Base-by-base conservation (phyloP, 35 echinoderm and acorn worm species). In the Lytechinus variegatus region DNA sequence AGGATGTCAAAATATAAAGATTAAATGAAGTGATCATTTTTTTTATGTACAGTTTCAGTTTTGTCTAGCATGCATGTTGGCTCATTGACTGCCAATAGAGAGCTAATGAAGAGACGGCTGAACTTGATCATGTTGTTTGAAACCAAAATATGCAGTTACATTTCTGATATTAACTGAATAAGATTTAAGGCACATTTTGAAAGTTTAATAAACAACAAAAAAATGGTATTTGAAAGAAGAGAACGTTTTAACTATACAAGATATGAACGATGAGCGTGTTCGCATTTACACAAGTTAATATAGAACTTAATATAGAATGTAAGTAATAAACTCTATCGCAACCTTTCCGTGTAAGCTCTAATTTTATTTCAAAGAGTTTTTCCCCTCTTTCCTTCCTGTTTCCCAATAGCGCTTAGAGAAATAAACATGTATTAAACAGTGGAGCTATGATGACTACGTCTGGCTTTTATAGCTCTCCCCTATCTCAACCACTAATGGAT, bases 381-480 rank as follows among this genome's bases (percentile, higher is more conserved):
- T 16, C 92, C 55, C 13, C 54, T 93, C 27, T 57, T 54, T 93
- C 53, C 27, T 87, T 51, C n/a, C 29, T 10, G 29, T 21, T 54
- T 93, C 92, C 53, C 21, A 28, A 27, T 93, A 55, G 55, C 92
- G 55, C 92, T 57, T 53, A 57, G 54, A 93, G 92, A 93, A 93
- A 93, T 93, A 93, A 93, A 93, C 92, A 93, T 27, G 92, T 54
- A 93, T 93, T 93, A 93, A 52, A 52, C 21, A 57, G 92, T 57
- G 13, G 28, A 54, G 52, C 52, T 57, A 93, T 93, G 92, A 93
- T 93, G 92, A 57, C 92, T 27, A 27, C n/a, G 92, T 93, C 92
- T 93, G 55, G 92, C 92, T 93, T 93, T 93, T 93, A 93, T 93
- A 55, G 92, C 53, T 54, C 12, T 57, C 10, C n/a, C 33, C 92